A percentile compares a stretch with the other conserved stretches of the same genome.
Evolutionary conservation across 2,797 vertebrate genomes (phyloP).

Genomic region (Anguilla anguilla): DNA sequence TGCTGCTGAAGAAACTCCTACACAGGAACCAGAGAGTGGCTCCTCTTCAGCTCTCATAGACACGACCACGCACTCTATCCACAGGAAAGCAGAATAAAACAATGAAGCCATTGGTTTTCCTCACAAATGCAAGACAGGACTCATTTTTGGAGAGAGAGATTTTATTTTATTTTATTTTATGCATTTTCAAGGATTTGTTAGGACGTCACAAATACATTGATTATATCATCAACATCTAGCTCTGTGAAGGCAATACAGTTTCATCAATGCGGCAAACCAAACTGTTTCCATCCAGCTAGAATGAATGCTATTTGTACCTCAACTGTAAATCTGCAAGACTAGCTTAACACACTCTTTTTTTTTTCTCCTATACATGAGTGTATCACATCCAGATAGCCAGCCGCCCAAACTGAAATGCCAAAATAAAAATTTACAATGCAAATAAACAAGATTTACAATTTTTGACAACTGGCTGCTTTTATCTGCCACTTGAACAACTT

Average conservation of each 20-base stretch:
- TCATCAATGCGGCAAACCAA: not conserved
- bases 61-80: not conserved
- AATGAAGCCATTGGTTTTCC: not conserved
- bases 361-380: slow-evolving; percentile 5
- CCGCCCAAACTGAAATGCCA: slow-evolving; percentile 47
- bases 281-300: not conserved
- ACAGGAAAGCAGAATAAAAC: not conserved
- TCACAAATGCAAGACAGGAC: not conserved
- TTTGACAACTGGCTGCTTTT: not conserved
- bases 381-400: slow-evolving; percentile 45
- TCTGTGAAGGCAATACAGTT: not conserved
- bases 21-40: slow-evolving; percentile 67
- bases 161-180: not conserved
- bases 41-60: slow-evolving; percentile 57
- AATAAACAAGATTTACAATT: not conserved
- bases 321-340: not conserved
- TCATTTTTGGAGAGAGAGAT: not conserved
- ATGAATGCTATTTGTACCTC: not conserved
- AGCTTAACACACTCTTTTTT: not conserved
- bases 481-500: not conserved
- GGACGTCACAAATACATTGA: not conserved
- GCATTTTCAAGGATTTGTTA: not conserved
- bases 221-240: slow-evolving; percentile 5
- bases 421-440: slow-evolving; percentile 33
- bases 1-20: slow-evolving; percentile 65